Percentiles rank a stretch among this genome's conserved stretches.
Conservation (phyloP, 2,888 invertebrate species). For the Schrankia costaestrigalis region DNA sequence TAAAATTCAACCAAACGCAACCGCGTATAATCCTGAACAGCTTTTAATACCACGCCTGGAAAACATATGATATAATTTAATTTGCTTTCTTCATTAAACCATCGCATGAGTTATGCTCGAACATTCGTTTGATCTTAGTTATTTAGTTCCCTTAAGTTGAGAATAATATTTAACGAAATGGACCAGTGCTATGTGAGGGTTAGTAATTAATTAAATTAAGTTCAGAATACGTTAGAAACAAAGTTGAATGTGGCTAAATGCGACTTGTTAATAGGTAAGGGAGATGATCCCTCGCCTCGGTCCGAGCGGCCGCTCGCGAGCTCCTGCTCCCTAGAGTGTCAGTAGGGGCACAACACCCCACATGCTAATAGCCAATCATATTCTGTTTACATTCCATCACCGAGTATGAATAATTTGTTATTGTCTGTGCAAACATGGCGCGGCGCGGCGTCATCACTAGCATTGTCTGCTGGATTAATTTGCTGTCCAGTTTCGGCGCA, state of each 20-base stretch:
- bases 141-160: conserved; percentile 48
- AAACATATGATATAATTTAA: conserved; percentile 42
- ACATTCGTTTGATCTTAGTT: conserved; percentile 63
- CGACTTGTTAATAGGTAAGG: conserved; percentile 71
- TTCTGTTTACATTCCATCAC: conserved; percentile 81
- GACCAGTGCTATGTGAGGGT: conserved; percentile 55
- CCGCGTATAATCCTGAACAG: conserved; percentile 41
- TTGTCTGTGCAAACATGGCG: conserved; percentile 72
- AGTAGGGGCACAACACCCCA: conserved; percentile 52
- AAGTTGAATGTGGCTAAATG: conserved; percentile 67
- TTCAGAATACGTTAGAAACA: conserved; percentile 72
- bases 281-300: conserved; percentile 64
- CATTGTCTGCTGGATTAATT: conserved; percentile 75
- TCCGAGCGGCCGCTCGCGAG: conserved; percentile 31
- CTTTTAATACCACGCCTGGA: conserved; percentile 40
- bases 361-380: conserved; percentile 80
- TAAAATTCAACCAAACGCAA: conserved; percentile 60
- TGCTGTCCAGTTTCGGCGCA: conserved; percentile 55
- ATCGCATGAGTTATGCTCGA: conserved; percentile 40
- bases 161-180: conserved; percentile 75
- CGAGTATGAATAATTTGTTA: conserved; percentile 79
- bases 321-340: conserved; percentile 53
- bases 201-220: conserved; percentile 78
- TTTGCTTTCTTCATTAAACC: conserved; percentile 50
- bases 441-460: conserved; percentile 58